Conservation (phyloP, 2,888 invertebrate genomes). For the Chrysolina oricalcia region DNA sequence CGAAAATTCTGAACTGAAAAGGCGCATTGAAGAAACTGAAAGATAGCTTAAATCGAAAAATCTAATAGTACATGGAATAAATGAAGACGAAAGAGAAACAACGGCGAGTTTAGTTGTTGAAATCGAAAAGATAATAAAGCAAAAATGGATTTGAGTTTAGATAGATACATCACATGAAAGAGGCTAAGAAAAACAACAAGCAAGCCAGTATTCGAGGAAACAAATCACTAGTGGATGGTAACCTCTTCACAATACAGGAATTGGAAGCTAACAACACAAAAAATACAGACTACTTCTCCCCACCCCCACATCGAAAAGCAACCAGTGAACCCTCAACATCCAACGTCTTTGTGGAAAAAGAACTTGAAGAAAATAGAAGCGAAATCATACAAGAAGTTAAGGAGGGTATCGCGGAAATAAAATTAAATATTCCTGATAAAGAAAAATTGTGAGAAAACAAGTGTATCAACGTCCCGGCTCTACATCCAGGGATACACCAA, state of each 20-base stretch:
- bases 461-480: neutral
- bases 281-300: neutral
- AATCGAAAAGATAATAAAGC: conserved; percentile 16
- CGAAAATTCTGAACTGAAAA: conserved; percentile 24
- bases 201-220: conserved; percentile 22
- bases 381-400: neutral
- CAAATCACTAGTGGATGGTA: conserved; percentile 20
- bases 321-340: neutral
- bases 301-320: neutral
- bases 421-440: neutral
- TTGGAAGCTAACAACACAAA: too few relatives aligned
- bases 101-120: conserved; percentile 8
- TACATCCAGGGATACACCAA: neutral
- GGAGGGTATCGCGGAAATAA: neutral
- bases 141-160: neutral
- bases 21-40: conserved; percentile 17
- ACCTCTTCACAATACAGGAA: neutral
- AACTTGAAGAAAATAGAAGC: neutral
- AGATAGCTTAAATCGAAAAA: conserved; percentile 17
- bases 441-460: neutral
- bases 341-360: neutral
- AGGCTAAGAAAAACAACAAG: conserved; percentile 19
- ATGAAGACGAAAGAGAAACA: conserved; percentile 5
- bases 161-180: conserved; percentile 17
- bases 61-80: conserved; percentile 19